Conservation (phyloP, 2,888 invertebrate species). For the Mythimna ferrago region DNA sequence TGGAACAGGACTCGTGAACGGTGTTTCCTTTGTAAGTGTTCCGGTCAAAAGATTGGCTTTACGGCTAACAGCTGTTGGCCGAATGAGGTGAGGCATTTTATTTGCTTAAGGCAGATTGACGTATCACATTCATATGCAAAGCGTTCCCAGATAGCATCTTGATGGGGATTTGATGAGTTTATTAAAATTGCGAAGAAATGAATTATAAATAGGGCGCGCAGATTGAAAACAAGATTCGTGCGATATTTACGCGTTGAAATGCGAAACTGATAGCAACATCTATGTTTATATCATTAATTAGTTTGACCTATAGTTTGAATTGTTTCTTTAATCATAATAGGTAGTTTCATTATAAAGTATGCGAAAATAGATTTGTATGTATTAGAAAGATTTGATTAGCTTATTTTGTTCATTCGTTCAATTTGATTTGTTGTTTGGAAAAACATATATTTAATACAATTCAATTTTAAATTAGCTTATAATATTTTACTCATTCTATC, state of each 20-base stretch:
- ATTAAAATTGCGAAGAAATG: constrained; percentile 75
- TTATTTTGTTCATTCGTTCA: constrained; percentile 21
- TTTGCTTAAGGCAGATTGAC: constrained; percentile 80
- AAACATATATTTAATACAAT: background rate
- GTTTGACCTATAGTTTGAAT: constrained; percentile 52
- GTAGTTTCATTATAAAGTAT: constrained; percentile 6
- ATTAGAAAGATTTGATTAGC: background rate
- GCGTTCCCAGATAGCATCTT: constrained; percentile 72
- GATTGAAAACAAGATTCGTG: constrained; percentile 54
- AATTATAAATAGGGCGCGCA: constrained; percentile 59
- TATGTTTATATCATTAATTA: constrained; percentile 61
- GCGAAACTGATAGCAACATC: constrained; percentile 44
- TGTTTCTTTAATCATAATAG: constrained; percentile 27
- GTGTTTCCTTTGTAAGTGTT: constrained; percentile 66
- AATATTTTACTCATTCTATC: constrained; percentile 9
- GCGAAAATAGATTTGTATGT: background rate
- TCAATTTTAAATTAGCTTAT: constrained; percentile 21
- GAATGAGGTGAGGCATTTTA: constrained; percentile 73
- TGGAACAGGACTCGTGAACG: constrained; percentile 52
- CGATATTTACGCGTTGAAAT: constrained; percentile 55
- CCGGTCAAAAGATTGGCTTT: constrained; percentile 74
- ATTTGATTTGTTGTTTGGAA: too few relatives aligned
- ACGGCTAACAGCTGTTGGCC: constrained; percentile 74
- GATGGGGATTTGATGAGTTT: constrained; percentile 78
- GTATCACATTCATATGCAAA: constrained; percentile 77